Evolutionary conservation across 2,888 invertebrate species (phyloP).

Genomic region (Caenorhabditis becei): DNA sequence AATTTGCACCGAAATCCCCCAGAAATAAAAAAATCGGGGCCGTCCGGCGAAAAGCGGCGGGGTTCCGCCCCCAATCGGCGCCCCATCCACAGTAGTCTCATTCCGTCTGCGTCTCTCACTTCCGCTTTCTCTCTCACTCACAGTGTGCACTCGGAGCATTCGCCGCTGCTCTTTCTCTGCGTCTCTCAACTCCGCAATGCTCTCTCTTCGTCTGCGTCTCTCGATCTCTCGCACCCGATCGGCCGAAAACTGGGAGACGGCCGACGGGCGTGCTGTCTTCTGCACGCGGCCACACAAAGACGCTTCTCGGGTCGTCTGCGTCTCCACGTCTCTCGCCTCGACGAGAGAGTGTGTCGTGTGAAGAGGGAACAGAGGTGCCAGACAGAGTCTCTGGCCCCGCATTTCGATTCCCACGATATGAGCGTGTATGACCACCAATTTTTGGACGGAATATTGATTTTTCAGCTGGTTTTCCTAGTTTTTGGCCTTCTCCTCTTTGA

Average conservation of each 20-base stretch:
- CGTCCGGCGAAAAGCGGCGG: not conserved
- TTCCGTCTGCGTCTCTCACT: constrained; percentile 26
- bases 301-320: constrained; percentile 24
- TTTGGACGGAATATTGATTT: constrained; percentile 14
- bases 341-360: constrained; percentile 16
- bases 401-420: constrained; percentile 47
- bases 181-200: not conserved
- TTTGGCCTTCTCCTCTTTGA: not conserved
- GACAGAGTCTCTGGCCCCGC: constrained; percentile 23
- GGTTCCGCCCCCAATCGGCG: constrained; percentile 5
- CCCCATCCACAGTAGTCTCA: not conserved
- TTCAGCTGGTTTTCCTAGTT: not conserved
- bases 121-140: not conserved
- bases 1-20: too few relatives aligned
- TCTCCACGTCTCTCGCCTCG: constrained; percentile 8
- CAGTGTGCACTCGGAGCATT: constrained; percentile 1
- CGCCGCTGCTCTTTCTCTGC: not conserved
- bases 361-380: constrained; percentile 26
- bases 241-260: not conserved
- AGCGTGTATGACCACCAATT: constrained; percentile 3
- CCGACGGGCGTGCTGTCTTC: not conserved
- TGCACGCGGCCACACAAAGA: constrained; percentile 16
- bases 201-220: not conserved
- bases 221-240: not conserved
- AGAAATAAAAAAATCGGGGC: too few relatives aligned